Evolutionary conservation across 2,888 invertebrate species (phyloP).

Genomic region (Tigriopus californicus): DNA sequence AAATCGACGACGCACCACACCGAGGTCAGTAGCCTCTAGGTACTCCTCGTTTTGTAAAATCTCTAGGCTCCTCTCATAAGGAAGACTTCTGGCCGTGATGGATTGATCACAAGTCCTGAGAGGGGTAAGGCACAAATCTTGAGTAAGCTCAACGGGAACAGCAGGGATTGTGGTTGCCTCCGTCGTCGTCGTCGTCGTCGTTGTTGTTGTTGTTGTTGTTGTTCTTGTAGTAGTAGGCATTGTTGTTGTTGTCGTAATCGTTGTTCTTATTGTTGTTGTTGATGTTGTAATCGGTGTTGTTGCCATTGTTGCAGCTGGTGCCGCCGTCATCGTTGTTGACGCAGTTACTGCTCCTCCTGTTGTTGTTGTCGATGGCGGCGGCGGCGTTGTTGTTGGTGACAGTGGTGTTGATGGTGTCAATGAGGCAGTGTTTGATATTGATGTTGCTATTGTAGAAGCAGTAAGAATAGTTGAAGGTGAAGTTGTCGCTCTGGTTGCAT

Average conservation of each 20-base stretch:
- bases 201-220: not conserved
- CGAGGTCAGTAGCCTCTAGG: not conserved
- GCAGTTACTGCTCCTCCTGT: too few species aligned
- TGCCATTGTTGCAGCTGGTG: slow-evolving; percentile 11
- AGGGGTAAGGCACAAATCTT: not conserved
- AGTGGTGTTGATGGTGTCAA: slow-evolving; percentile 2
- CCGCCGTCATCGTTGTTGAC: not conserved
- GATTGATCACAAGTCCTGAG: not conserved
- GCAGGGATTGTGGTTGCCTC: not conserved
- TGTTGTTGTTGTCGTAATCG: slow-evolving; percentile 9
- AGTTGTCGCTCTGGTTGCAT: not conserved
- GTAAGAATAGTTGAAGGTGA: not conserved
- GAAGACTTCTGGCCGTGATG: not conserved
- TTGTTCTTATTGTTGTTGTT: slow-evolving; percentile 13
- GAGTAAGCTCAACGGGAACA: not conserved
- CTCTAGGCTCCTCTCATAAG: not conserved
- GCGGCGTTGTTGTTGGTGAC: too few species aligned
- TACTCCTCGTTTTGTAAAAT: not conserved
- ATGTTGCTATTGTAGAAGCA: not conserved
- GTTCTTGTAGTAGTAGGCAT: slow-evolving; percentile 1
- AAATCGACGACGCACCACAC: too few species aligned
- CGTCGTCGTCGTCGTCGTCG: not conserved
- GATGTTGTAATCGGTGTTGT: slow-evolving; percentile 13
- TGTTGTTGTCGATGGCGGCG: too few species aligned
- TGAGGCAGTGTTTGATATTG: not conserved